Conservation (phyloP, 37 sponge, comb jelly and placozoan genomes). For the Chondrilla cf. caribensis region DNA sequence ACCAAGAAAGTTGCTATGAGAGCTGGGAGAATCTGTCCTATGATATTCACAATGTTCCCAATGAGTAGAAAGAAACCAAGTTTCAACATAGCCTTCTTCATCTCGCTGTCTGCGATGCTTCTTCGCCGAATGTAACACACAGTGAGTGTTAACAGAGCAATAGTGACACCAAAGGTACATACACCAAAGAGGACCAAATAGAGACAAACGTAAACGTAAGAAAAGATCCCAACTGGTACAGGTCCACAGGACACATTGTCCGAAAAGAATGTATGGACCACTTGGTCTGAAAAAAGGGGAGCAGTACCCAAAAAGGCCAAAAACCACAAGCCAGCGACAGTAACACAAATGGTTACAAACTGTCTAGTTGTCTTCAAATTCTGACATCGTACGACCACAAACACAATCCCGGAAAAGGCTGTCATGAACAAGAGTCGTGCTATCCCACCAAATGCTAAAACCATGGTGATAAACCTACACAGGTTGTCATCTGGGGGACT, state of each 20-base stretch:
- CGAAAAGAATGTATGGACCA: too few relatives aligned
- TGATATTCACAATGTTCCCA: background rate
- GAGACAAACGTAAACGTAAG: background rate
- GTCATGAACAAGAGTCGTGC: background rate
- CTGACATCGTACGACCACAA: background rate
- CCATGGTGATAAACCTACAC: background rate
- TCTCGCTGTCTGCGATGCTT: background rate
- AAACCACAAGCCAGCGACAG: background rate
- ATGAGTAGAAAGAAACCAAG: background rate
- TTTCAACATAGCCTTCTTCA: background rate
- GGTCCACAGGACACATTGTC: background rate
- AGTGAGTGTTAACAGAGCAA: background rate
- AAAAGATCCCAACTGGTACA: background rate
- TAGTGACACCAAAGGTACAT: background rate
- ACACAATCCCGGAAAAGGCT: background rate
- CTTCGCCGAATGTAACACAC: background rate
- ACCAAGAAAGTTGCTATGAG: background rate
- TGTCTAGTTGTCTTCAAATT: background rate
- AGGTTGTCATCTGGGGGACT: background rate
- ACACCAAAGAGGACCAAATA: background rate
- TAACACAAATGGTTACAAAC: background rate
- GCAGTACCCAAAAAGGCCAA: background rate
- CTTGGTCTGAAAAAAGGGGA: too few relatives aligned
- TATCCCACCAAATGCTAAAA: background rate
- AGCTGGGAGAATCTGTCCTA: background rate